phyloP scores from a whole-genome alignment of 2,113 vertebrate species.

The Tachycineta bicolor region DNA sequence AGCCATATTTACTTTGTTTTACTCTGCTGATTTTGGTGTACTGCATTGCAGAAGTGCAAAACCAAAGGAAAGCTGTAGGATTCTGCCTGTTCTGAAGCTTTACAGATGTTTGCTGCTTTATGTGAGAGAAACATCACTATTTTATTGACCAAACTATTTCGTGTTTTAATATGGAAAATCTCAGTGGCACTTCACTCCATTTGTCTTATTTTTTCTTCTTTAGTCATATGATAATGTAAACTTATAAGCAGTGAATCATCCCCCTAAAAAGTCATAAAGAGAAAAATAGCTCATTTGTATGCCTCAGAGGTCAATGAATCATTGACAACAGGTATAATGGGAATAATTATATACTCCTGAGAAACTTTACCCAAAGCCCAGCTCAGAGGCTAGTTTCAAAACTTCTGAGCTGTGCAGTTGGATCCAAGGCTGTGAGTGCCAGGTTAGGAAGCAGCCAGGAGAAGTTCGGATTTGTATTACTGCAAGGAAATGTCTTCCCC shows the following conservation, averaged over 20 bases:
- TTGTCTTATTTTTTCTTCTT: constrained; percentile 44
- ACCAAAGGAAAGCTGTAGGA: not conserved
- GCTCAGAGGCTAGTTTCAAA: constrained; percentile 54
- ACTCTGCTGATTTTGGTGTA: not conserved
- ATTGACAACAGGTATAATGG: constrained; percentile 74
- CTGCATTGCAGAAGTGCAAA: not conserved
- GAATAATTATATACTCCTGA: constrained; percentile 70
- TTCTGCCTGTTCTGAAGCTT: constrained; percentile 6
- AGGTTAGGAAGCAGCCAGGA: constrained; percentile 42
- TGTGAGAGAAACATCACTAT: not conserved
- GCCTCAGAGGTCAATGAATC: constrained; percentile 70
- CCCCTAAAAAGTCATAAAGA: constrained; percentile 65
- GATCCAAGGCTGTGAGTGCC: not conserved
- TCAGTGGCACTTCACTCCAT: constrained; percentile 50
- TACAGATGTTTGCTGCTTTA: constrained; percentile 28
- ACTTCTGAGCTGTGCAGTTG: not conserved
- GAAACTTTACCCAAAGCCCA: constrained; percentile 57
- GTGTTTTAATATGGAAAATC: constrained; percentile 54
- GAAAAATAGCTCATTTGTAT: constrained; percentile 68
- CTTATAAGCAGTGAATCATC: constrained; percentile 72
- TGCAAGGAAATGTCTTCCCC: constrained; percentile 4
- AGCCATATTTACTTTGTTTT: not conserved
- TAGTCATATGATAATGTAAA: constrained; percentile 68
- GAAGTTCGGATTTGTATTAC: not conserved
- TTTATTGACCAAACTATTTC: constrained; percentile 28